phyloP scores from a whole-genome alignment of 2,113 vertebrate species.

The Nyctibius bracteatus region DNA sequence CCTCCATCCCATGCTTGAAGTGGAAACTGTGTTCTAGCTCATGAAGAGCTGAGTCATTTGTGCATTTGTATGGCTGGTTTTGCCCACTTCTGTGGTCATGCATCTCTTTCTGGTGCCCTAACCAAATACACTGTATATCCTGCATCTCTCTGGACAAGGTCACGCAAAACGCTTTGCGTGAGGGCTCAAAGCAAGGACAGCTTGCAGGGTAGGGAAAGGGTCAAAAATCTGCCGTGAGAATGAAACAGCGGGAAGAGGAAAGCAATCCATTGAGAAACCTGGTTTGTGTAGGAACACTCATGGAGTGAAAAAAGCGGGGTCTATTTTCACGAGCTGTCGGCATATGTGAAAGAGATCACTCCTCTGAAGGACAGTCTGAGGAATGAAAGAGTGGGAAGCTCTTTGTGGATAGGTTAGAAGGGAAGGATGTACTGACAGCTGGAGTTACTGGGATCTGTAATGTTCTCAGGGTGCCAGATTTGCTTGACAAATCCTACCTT shows the following conservation, averaged over 20 bases:
- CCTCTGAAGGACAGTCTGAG: not conserved
- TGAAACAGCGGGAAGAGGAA: not conserved
- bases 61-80: not conserved
- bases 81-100: not conserved
- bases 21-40: not conserved
- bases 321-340: not conserved
- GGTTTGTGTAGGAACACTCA: not conserved
- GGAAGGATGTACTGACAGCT: not conserved
- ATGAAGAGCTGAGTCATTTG: slow-evolving; percentile 5
- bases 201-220: not conserved
- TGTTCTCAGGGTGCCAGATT: not conserved
- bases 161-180: not conserved
- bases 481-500: not conserved
- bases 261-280: not conserved
- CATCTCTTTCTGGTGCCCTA: not conserved
- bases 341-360: not conserved
- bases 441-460: not conserved
- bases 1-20: not conserved
- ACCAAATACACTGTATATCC: not conserved
- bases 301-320: not conserved
- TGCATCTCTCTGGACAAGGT: not conserved
- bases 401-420: not conserved
- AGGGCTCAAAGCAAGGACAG: not conserved
- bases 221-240: not conserved
- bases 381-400: not conserved